These are phyloP conservation scores for Heliconius nattereri DNA, from an alignment of 1,140 invertebrate species.

Conservation along the genomic window DNA sequence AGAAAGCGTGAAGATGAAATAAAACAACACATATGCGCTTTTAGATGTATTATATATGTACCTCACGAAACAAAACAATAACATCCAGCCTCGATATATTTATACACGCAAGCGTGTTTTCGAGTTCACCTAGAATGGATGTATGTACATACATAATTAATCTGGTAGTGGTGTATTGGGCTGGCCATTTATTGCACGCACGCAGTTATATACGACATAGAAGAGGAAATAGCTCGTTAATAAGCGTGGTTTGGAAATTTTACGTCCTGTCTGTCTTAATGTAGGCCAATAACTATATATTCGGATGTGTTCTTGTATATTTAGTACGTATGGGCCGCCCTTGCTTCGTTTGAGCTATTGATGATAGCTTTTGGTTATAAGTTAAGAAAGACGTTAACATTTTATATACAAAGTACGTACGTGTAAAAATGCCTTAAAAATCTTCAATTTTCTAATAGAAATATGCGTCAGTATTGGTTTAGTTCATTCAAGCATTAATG, in stretches of 20 bases:
- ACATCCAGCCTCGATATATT: conserved; percentile 46
- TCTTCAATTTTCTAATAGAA: neutral
- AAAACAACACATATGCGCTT: neutral
- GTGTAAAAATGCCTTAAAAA: neutral
- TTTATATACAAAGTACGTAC: neutral
- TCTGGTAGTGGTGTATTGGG: conserved; percentile 36
- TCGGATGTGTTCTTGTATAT: conserved; percentile 11
- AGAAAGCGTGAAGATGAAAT: neutral
- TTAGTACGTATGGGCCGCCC: neutral
- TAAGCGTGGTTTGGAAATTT: conserved; percentile 46
- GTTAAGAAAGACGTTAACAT: neutral
- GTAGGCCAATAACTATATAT: conserved; percentile 23
- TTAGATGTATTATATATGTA: neutral
- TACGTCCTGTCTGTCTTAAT: conserved; percentile 34
- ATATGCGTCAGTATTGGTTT: neutral
- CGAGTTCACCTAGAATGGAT: conserved; percentile 48
- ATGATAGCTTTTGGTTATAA: too few relatives aligned
- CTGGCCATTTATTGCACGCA: conserved; percentile 38
- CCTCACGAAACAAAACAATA: conserved; percentile 19
- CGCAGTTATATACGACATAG: conserved; percentile 38
- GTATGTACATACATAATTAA: conserved; percentile 70
- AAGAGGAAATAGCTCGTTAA: conserved; percentile 46
- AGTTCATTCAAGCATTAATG: too few relatives aligned
- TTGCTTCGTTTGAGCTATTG: neutral
- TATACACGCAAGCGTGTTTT: conserved; percentile 34